These are phyloP conservation scores for Enoplosus armatus DNA, from an alignment of 2,797 vertebrate species.

Conservation along the genomic window DNA sequence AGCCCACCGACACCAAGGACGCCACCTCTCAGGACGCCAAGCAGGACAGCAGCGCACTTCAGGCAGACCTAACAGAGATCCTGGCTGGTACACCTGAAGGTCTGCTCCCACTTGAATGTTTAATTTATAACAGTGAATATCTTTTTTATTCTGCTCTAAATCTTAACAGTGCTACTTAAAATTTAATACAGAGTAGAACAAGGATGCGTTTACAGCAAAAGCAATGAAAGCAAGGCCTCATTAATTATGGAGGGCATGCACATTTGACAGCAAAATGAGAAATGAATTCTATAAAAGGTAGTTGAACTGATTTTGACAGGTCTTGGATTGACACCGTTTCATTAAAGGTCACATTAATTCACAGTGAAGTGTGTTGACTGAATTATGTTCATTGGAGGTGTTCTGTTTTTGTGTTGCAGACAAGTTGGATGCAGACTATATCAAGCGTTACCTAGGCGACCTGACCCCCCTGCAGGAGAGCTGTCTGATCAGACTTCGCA, in stretches of 20 bases:
- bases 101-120: no score
- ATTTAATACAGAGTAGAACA: background rate
- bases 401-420: constrained; percentile 80
- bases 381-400: background rate
- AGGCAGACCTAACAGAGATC: constrained; percentile 81
- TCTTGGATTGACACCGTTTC: background rate
- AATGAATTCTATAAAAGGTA: background rate
- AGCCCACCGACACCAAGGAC: constrained; percentile 62
- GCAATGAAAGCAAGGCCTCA: background rate
- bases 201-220: background rate
- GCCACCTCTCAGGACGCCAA: constrained; percentile 73
- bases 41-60: constrained; percentile 82
- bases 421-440: constrained; percentile 97
- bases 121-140: no score
- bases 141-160: no score
- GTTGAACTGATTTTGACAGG: background rate
- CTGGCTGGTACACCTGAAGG: constrained; percentile 91
- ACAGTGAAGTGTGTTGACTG: background rate
- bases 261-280: background rate
- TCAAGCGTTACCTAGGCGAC: constrained; percentile 96
- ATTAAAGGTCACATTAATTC: background rate
- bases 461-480: constrained; percentile 97
- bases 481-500: constrained; percentile 95
- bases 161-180: no score
- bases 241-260: background rate